These are phyloP conservation scores for Coptodon rendalli DNA, from an alignment of 2,113 vertebrate genomes.

Conservation along the genomic window DNA sequence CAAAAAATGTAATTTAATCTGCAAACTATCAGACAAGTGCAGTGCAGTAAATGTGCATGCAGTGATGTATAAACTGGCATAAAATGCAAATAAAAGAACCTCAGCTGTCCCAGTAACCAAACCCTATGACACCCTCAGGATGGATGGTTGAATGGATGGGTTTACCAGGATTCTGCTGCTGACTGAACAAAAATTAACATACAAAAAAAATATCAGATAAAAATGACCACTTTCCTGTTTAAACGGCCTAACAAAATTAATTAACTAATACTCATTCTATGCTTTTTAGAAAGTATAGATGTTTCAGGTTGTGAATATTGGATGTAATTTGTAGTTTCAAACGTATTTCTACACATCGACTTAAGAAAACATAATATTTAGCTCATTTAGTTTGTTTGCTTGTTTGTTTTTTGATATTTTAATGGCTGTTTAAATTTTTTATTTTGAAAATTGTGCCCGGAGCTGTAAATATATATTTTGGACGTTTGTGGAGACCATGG, in stretches of 20 bases:
- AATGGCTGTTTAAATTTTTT: not conserved
- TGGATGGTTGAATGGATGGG: not conserved
- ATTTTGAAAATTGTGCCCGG: not conserved
- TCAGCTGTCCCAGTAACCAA: not conserved
- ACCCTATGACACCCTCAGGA: not conserved
- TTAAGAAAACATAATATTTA: not conserved
- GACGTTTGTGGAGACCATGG: not conserved
- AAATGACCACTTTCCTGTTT: not conserved
- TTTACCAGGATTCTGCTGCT: not conserved
- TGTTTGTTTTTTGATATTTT: not conserved
- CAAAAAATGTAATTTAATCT: not conserved
- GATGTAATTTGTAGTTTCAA: not conserved
- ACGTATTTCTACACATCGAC: not conserved
- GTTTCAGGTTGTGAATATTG: not conserved
- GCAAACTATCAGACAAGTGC: not conserved
- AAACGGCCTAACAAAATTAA: not conserved
- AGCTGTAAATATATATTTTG: not conserved
- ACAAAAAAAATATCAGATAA: not conserved
- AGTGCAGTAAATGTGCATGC: not conserved
- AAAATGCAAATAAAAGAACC: not conserved
- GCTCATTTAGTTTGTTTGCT: rapidly evolving
- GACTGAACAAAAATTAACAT: not conserved
- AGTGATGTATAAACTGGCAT: not conserved
- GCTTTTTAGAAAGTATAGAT: not conserved
- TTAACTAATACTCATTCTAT: not conserved